phyloP scores from a whole-genome alignment of 2,797 vertebrate species.

The Enteromius unitaeniatus region DNA sequence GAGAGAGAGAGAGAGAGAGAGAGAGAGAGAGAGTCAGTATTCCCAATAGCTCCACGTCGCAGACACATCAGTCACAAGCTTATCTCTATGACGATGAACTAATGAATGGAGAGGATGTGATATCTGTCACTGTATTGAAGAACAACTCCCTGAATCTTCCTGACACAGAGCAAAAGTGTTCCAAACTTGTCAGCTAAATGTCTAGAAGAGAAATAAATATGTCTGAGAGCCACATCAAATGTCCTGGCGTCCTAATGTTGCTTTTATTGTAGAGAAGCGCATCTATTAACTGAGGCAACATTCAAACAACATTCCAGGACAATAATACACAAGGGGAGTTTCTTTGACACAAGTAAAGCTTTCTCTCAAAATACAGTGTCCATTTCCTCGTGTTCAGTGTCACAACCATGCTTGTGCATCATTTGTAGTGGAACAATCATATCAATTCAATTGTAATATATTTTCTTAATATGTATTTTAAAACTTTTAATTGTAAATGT shows the following conservation, averaged over 20 bases:
- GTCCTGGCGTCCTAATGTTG: neutral
- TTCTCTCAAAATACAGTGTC: neutral
- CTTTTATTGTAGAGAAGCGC: neutral
- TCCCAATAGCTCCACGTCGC: neutral
- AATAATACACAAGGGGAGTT: neutral
- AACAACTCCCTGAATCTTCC: slow-evolving; percentile 30
- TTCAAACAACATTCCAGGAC: neutral
- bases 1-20: neutral
- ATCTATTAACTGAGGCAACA: neutral
- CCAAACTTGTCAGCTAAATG: slow-evolving; percentile 35
- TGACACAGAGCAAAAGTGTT: slow-evolving; percentile 30
- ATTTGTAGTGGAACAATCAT: neutral
- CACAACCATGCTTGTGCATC: neutral
- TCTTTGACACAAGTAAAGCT: neutral
- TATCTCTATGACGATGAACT: slow-evolving; percentile 18
- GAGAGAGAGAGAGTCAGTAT: neutral
- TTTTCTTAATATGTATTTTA: neutral
- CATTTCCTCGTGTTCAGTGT: neutral
- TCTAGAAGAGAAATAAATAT: slow-evolving; percentile 23
- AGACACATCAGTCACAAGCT: slow-evolving; percentile 38
- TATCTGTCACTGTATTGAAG: slow-evolving; percentile 15
- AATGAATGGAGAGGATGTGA: slow-evolving; percentile 38
- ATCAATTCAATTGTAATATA: neutral
- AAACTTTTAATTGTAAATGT: neutral
- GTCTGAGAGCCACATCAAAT: slow-evolving; percentile 11